Percentiles rank a stretch among this genome's conserved stretches.
Evolutionary conservation across 2,888 invertebrate genomes (phyloP).

Genomic region (Latrodectus elegans): DNA sequence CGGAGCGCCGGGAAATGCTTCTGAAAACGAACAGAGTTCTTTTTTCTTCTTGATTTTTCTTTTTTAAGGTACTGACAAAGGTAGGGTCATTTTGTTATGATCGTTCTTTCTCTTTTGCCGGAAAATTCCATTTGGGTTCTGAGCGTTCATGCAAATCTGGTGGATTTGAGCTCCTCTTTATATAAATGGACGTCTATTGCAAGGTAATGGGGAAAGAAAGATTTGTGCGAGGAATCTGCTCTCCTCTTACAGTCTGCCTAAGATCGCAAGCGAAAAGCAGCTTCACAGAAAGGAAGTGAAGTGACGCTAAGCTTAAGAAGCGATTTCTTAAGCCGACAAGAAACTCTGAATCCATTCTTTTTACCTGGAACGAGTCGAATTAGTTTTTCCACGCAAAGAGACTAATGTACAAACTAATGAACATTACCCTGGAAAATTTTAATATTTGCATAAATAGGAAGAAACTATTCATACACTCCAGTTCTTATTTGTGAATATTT

Average conservation of each 20-base stretch:
- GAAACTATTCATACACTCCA: too few relatives aligned
- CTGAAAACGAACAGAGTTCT: neutral
- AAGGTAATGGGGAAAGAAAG: neutral
- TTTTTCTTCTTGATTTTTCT: neutral
- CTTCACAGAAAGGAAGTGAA: neutral
- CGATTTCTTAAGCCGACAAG: neutral
- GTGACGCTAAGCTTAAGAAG: neutral
- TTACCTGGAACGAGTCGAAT: too few relatives aligned
- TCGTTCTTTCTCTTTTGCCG: neutral
- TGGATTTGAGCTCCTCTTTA: constrained; percentile 2
- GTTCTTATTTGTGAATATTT: too few relatives aligned
- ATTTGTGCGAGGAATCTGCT: neutral
- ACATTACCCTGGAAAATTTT: too few relatives aligned
- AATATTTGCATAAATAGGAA: too few relatives aligned
- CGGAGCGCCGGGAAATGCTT: neutral
- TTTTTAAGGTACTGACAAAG: neutral
- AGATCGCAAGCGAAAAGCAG: neutral
- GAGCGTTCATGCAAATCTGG: constrained; percentile 39
- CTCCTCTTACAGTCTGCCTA: neutral
- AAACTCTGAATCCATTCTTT: too few relatives aligned
- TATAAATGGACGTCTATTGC: constrained; percentile 10
- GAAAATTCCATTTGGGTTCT: constrained; percentile 49
- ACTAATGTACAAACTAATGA: too few relatives aligned
- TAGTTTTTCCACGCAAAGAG: too few relatives aligned
- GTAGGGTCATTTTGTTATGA: constrained; percentile 16